A percentile compares a stretch with the other conserved stretches of the same genome.
Conservation (phyloP, 2,888 invertebrate genomes). For the Hyalella azteca region DNA sequence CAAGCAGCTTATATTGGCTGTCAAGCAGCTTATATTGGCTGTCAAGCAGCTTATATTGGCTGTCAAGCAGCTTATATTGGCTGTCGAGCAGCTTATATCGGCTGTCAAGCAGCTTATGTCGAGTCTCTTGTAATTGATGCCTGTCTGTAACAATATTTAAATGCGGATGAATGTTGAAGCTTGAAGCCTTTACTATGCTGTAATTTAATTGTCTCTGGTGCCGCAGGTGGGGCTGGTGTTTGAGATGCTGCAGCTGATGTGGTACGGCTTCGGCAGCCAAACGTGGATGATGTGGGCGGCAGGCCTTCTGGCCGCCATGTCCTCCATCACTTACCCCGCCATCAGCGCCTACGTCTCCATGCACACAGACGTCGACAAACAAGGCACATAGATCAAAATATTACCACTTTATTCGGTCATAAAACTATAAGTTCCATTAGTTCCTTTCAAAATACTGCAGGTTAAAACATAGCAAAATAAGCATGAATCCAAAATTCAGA, state of each 20-base stretch:
- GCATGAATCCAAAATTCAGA: no score
- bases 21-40: no score
- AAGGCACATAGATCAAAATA: slow-evolving; percentile 71
- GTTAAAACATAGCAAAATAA: no score
- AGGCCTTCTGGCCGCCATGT: slow-evolving; percentile 92
- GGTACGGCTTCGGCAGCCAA: slow-evolving; percentile 96
- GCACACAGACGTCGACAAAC: slow-evolving; percentile 96
- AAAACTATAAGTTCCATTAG: no score
- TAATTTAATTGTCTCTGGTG: not conserved
- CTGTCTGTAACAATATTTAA: not conserved
- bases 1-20: no score
- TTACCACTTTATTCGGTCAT: no score
- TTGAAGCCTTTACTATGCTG: not conserved
- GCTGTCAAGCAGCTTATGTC: not conserved
- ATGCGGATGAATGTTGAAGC: not conserved
- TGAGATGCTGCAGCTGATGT: slow-evolving; percentile 75
- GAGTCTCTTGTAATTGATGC: no score
- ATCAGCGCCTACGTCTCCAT: slow-evolving; percentile 98
- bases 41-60: not conserved
- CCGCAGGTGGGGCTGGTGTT: slow-evolving; percentile 57
- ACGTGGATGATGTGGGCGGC: slow-evolving; percentile 99
- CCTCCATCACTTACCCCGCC: slow-evolving; percentile 97
- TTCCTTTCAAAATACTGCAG: no score
- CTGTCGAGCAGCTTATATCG: not conserved
- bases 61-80: not conserved